Conservation (phyloP, 2,888 invertebrate species). For the Frankliniella fusca region DNA sequence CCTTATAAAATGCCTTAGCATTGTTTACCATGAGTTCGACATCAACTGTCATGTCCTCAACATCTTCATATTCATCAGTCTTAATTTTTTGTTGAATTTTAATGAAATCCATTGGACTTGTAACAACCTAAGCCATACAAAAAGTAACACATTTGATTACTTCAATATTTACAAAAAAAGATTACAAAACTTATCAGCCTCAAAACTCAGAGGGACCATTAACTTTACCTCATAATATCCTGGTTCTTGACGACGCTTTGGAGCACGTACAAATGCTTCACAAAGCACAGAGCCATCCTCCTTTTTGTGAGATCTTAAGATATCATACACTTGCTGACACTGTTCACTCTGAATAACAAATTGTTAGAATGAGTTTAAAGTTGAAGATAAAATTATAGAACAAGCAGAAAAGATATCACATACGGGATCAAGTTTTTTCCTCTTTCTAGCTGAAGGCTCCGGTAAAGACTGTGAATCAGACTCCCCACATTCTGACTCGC, state of each 20-base stretch:
- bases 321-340: constrained; percentile 89
- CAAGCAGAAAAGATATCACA: constrained; percentile 29
- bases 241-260: constrained; percentile 88
- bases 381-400: not conserved
- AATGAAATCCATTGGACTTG: constrained; percentile 90
- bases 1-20: constrained; percentile 90
- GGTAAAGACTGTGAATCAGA: constrained; percentile 48
- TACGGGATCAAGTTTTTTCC: constrained; percentile 73
- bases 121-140: constrained; percentile 63
- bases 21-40: constrained; percentile 89
- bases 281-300: constrained; percentile 87
- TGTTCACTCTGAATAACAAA: constrained; percentile 63
- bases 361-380: not conserved
- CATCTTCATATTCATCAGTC: constrained; percentile 92
- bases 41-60: constrained; percentile 86
- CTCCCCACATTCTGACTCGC: constrained; percentile 69
- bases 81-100: constrained; percentile 95
- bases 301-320: constrained; percentile 82
- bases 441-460: constrained; percentile 53
- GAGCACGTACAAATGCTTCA: constrained; percentile 91
- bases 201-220: not conserved
- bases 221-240: constrained; percentile 69
- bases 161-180: not conserved
- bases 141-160: constrained; percentile 28
- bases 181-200: not conserved